phyloP scores from a whole-genome alignment of 2,888 invertebrate species.

The Andrena praecox region DNA sequence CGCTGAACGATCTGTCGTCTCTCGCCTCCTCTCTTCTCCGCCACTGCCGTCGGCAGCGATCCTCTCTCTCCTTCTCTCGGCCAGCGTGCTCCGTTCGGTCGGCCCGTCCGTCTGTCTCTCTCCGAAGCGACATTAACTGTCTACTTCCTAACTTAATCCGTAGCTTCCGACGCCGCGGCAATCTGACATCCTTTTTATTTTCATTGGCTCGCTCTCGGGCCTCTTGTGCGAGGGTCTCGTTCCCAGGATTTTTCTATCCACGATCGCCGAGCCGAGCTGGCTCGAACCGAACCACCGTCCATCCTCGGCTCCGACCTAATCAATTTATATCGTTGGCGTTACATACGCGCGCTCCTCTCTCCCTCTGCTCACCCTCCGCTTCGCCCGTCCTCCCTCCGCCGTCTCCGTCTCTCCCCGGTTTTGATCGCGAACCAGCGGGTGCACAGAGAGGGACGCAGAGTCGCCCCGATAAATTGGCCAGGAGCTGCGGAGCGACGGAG shows the following conservation, averaged over 20 bases:
- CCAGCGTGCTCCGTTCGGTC: constrained; percentile 40
- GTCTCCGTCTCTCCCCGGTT: background rate
- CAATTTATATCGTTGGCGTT: constrained; percentile 82
- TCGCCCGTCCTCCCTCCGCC: background rate
- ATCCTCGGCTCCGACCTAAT: constrained; percentile 81
- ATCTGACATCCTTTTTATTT: constrained; percentile 85
- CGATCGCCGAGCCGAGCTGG: constrained; percentile 69
- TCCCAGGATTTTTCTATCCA: constrained; percentile 85
- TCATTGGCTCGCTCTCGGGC: constrained; percentile 82
- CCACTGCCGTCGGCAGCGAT: constrained; percentile 39
- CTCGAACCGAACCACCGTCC: constrained; percentile 75
- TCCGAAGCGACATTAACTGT: constrained; percentile 82
- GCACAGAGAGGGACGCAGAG: constrained; percentile 41
- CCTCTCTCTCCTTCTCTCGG: constrained; percentile 51
- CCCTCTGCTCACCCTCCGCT: background rate
- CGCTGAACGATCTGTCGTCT: constrained; percentile 47
- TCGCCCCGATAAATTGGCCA: constrained; percentile 22
- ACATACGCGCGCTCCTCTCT: constrained; percentile 51
- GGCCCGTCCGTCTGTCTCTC: constrained; percentile 68
- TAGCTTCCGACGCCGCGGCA: constrained; percentile 85
- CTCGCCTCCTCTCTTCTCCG: constrained; percentile 45
- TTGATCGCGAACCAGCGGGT: constrained; percentile 35
- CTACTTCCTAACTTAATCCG: constrained; percentile 85
- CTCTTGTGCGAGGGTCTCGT: constrained; percentile 81
- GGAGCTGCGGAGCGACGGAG: constrained; percentile 50